Conservation (phyloP, 2,113 vertebrate genomes). For the Chamaetylas fuelleborni region DNA sequence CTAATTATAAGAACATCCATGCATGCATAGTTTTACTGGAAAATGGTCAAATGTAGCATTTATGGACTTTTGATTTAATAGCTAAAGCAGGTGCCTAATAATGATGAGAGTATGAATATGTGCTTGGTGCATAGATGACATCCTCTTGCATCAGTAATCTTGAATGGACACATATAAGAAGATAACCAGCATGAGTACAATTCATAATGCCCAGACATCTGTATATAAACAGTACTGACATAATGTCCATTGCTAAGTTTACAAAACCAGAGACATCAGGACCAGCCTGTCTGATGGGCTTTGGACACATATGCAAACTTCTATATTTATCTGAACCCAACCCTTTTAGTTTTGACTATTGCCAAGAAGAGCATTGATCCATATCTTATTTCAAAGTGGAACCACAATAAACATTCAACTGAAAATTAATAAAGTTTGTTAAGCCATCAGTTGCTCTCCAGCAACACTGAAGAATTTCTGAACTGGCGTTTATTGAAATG, state of each 20-base stretch:
- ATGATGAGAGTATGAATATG: background rate
- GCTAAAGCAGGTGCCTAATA: background rate
- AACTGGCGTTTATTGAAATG: slow-evolving; percentile 27
- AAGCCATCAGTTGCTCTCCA: slow-evolving; percentile 2
- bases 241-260: background rate
- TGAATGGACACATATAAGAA: background rate
- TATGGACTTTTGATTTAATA: background rate
- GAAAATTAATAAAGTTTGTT: slow-evolving; percentile 42
- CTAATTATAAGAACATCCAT: background rate
- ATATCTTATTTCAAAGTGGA: background rate
- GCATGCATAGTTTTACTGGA: background rate
- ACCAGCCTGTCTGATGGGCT: background rate
- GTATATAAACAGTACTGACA: background rate
- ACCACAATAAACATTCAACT: background rate
- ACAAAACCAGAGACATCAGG: background rate
- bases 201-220: background rate
- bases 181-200: background rate
- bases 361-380: background rate
- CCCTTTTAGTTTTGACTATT: background rate
- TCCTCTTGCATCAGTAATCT: background rate
- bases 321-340: background rate
- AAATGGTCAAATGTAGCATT: background rate
- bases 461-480: slow-evolving; percentile 5
- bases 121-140: background rate
- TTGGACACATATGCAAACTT: background rate